Base-by-base conservation (phyloP, 2,888 invertebrate genomes). In the Tipula confusa region DNA sequence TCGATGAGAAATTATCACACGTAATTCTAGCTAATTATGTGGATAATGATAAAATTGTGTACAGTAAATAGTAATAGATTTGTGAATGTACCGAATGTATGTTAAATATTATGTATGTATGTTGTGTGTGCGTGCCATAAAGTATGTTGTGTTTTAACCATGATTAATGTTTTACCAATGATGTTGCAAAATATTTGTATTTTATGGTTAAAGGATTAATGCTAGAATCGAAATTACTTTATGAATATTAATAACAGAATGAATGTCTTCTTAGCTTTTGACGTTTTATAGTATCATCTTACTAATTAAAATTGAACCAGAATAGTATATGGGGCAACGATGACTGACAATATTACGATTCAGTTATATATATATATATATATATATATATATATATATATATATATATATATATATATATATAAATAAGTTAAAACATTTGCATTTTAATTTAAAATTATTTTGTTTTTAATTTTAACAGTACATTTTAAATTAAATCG, bases 1-100 rank as follows among this genome's bases (percentile, higher is more conserved):
- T 64, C 64, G 24, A 64, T 24, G 64, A 64, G 24, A 64, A 24
- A 64, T 64, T 64, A 64, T n/a, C n/a, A n/a, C 24, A 7, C 24
- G 24, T 64, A 64, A 64, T 64, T 64, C 64, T 24, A 64, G 64
- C 24, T 64, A 64, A 64, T 64, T 64, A 64, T 64, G 64, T 64
- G 64, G 18, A 64, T 64, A 64, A 64, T 64, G 64, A 64, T 64
- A 24, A 9, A 64, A 64, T 64, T 64, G 24, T 18, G 11, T 64
- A 33, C 11, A 9, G 64, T 24, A 24, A 64, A 24, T 64, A 64
- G 64, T 24, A 64, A 24, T 64, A 64, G 18, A 24, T 64, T 13
- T 38, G 38, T n/a, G 31, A 7, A 31, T 31, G 3, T 5, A 31
- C 31, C 3, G 4, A n/a, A 24, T 64, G 24, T 64, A 13, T 24